Base-by-base conservation (phyloP, 2,113 vertebrate genomes). In the Pagrus major region DNA sequence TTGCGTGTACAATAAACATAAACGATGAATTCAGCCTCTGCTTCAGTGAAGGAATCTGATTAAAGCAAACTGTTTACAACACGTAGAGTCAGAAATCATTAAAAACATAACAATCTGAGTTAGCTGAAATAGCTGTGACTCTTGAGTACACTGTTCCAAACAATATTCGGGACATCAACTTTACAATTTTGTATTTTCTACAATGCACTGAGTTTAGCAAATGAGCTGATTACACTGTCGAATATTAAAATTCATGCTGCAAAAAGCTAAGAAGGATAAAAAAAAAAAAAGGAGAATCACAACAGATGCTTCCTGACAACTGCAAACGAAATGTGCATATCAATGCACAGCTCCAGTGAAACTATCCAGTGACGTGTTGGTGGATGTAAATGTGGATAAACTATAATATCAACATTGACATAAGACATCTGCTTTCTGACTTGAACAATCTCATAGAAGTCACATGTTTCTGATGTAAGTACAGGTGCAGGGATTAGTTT, bases 1-100 rank as follows among this genome's bases (percentile, higher is more conserved):
- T 14, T 29, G 20, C n/a, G 0, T 23, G 21, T 35, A 23, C 6
- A 58, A 51, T 41, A 84, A 76, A 86, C 61, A 82, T 0, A 23
- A 46, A 47, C 9, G 21, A 59, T 41, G 6, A 60, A 79, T 12
- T 1, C 6, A 52, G 25, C 37, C 39, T 52, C 27, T 58, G 27
- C 23, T 46, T 46, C 33, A 4, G 8, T 56, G 9, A 51, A 66
- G n/a, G 10, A 58, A 55, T 67, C 16, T 21, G 56, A 52, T 49
- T 12, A 25, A 0, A 61, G 59, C 16, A 11, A 59, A 41, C 18
- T 51, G 51, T 74, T 61, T 55, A n/a, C 31, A 47, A 39, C 3
- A 21, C 2, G n/a, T 33, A 6, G 25, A 58, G 16, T 37, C 10
- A 46, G 68, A 69, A 39, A 69, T 58, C 10, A 25, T 59, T 29